Conservation (phyloP, 2,888 invertebrate species). For the Leucophora obtusa region DNA sequence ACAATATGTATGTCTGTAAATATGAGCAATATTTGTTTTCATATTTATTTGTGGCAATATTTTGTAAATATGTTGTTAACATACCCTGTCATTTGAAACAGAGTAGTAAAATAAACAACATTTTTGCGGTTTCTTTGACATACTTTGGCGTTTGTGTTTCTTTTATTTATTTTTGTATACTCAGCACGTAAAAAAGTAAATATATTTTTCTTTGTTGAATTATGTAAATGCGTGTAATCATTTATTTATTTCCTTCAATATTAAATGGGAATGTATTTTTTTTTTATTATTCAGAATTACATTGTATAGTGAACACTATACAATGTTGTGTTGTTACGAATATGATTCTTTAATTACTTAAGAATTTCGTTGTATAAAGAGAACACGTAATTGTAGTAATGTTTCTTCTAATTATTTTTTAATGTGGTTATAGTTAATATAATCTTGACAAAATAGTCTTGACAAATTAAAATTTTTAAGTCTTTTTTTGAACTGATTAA, state of each 20-base stretch:
- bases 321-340: not conserved
- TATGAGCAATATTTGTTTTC: not conserved
- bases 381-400: constrained; percentile 26
- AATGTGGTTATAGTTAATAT: constrained; percentile 16
- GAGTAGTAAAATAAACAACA: not conserved
- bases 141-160: constrained; percentile 25
- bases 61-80: not conserved
- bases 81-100: not conserved
- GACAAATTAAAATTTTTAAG: too few species aligned
- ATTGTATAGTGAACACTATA: not conserved
- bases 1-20: constrained; percentile 13
- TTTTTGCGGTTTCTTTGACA: constrained; percentile 50
- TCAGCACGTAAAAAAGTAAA: constrained; percentile 36
- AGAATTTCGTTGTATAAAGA: not conserved
- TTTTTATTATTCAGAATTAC: too few species aligned
- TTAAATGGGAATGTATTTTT: not conserved
- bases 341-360: constrained; percentile 25
- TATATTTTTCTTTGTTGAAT: constrained; percentile 13
- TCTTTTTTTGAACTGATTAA: too few species aligned
- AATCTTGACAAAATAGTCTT: constrained; percentile 27
- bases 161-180: constrained; percentile 9
- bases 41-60: not conserved
- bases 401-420: constrained; percentile 1
- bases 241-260: constrained; percentile 6
- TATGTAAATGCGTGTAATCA: not conserved